These are phyloP conservation scores for Macropis europaea DNA, from an alignment of 2,888 invertebrate genomes.

Conservation along the genomic window DNA sequence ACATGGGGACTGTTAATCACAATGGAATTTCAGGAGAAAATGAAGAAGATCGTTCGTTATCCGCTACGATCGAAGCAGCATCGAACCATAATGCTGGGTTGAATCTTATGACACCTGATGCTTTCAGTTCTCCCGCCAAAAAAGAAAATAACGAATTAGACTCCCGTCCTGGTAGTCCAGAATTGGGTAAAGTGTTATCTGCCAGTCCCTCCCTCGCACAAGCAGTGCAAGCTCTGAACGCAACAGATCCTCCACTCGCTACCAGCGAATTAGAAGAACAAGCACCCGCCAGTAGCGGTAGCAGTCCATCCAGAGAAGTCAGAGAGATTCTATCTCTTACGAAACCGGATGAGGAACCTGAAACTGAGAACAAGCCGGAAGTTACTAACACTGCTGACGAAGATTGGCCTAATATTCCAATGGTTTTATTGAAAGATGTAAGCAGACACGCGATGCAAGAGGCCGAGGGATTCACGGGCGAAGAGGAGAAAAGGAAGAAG, in stretches of 20 bases:
- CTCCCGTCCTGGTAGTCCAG: constrained; percentile 73
- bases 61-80: constrained; percentile 75
- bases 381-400: constrained; percentile 64
- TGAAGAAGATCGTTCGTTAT: constrained; percentile 69
- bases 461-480: constrained; percentile 56
- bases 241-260: constrained; percentile 71
- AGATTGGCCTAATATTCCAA: constrained; percentile 80
- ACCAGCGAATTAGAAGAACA: constrained; percentile 73
- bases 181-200: constrained; percentile 70
- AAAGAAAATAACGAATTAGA: constrained; percentile 78
- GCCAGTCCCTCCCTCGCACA: constrained; percentile 73
- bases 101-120: constrained; percentile 93
- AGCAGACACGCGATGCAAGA: constrained; percentile 63
- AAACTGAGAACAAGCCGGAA: constrained; percentile 66
- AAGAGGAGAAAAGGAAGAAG: constrained; percentile 58
- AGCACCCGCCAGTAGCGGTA: constrained; percentile 87
- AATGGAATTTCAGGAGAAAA: constrained; percentile 73
- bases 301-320: constrained; percentile 94
- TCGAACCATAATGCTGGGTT: constrained; percentile 80
- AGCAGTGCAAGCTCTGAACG: constrained; percentile 71
- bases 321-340: constrained; percentile 91
- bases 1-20: constrained; percentile 70
- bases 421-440: constrained; percentile 76
- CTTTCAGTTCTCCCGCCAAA: constrained; percentile 85
- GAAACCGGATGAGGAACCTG: constrained; percentile 77